Base-by-base conservation (phyloP, 2,113 vertebrate species). In the Xyrauchen texanus region DNA sequence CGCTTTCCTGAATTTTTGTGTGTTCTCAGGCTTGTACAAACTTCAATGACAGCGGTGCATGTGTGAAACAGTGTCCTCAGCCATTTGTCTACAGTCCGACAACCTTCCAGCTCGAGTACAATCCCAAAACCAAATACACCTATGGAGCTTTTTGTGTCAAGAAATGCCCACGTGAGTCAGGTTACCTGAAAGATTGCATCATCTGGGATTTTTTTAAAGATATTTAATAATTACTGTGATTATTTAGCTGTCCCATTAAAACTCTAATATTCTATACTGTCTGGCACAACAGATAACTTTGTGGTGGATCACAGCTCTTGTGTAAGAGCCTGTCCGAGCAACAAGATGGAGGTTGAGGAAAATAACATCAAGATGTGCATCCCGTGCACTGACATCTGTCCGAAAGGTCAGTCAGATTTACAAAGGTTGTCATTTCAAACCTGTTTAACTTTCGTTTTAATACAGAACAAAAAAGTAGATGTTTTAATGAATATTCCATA, bases 321-420 rank as follows among this genome's bases (percentile, higher is more conserved):
- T 70, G 97, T 99, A 5, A 91, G 96, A 83, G 98, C 97, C 0
- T 99, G 98, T 81, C 98, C 98, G 0, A 99, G 96, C 90, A 98
- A 97, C 89, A 99, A 99, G 91, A 98, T 98, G 97, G 98, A 99
- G 75, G 94, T 99, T 67, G 97, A 98, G 90, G 96, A 98, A 92
- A 98, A 97, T 80, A 94, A 95, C 0, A 94, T 97, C 87, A 99
- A 99, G 85, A 97, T 96, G 94, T 99, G 98, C 85, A 98, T 98
- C 78, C 96, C 98, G 47, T 99, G 98, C 76, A 98, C 97, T 4
- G 98, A 99, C 86, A 96, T 99, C 89, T 99, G 98, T 62, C 98
- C 97, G 0, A 99, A 99, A 98, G 97, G 98, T 98, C 21, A 55
- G 74, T 44, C 12, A 53, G 53, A 7, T 65, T 34, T 3, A 34